Evolutionary conservation across 1,140 invertebrate genomes (phyloP), one percentile per base, ranked within the genome.

Genomic region (Drosophila seguyi): DNA sequence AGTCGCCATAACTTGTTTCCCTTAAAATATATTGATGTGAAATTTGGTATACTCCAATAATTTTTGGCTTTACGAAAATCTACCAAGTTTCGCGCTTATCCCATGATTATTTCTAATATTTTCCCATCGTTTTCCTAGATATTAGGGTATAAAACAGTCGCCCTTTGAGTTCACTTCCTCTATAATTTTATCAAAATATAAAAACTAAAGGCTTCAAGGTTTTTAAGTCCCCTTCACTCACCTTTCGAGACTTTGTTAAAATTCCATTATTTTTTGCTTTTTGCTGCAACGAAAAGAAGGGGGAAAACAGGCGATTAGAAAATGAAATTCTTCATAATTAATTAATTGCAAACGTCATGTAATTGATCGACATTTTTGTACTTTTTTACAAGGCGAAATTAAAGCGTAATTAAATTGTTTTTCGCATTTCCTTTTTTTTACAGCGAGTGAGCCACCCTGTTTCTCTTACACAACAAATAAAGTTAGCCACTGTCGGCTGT

Each of bases 221-320:
- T 72, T 69, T 38, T 29, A 14, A 38, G 42, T 20, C n/a, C 52
- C 38, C 20, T 42, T 63, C 25, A 75, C 84, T 88, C 71, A 87
- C 84, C 84, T 88, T 74, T 87, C 31, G 62, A 73, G 60, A 84
- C 65, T 73, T 67, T 87, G 77, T 84, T 87, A 87, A 88, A 80
- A 80, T 83, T 88, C 84, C 84, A 87, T 87, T 84, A 87, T 86
- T 86, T 75, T 53, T 62, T 56, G 61, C 59, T 77, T 71, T 87
- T 88, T 71, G 84, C 84, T 87, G 68, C 53, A 87, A 87, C 50
- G 65, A 80, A 65, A 87, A 76, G 48, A 59, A 57, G 42, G 50
- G 56, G 58, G 65, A 65, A 66, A 34, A 36, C 10, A 31, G 22
- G 10, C 36, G 18, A 45, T 58, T 59, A 76, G 53, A 47, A 27